Conservation (phyloP, 2,113 vertebrate species). For the Benitochromis conjunctus region DNA sequence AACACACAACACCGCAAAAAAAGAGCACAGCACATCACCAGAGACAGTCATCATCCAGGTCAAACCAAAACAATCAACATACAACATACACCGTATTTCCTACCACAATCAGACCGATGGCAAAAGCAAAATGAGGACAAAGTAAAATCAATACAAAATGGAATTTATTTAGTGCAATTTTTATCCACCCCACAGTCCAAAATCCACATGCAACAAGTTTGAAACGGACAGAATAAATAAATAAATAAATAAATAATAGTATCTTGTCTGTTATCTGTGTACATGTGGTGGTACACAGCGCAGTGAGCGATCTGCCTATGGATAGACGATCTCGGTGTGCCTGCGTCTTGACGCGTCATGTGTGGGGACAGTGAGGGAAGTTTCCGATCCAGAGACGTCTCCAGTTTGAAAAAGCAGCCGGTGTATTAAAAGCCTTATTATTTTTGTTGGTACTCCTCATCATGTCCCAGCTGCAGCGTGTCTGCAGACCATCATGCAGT, state of each 20-base stretch:
- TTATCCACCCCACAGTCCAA: not conserved
- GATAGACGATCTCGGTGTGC: constrained; percentile 34
- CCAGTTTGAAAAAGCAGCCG: not conserved
- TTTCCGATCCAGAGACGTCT: constrained; percentile 3
- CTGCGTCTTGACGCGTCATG: constrained; percentile 47
- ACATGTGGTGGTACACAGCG: not conserved
- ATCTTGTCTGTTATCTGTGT: not conserved
- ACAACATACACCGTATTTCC: not conserved
- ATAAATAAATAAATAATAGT: too few species aligned
- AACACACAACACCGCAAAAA: not conserved
- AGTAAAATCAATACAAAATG: not conserved
- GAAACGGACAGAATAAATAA: not conserved
- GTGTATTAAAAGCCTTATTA: not conserved
- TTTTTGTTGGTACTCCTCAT: not conserved
- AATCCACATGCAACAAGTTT: not conserved
- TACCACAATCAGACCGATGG: not conserved
- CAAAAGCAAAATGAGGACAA: not conserved
- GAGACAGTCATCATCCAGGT: not conserved
- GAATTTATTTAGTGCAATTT: not conserved
- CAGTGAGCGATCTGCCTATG: rapidly evolving
- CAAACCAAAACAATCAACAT: not conserved
- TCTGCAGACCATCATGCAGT: constrained; percentile 55
- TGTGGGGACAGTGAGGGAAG: constrained; percentile 18
- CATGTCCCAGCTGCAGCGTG: constrained; percentile 21
- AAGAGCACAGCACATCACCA: not conserved